Conservation (phyloP, 2,113 vertebrate genomes). For the Amphiprion ocellaris region DNA sequence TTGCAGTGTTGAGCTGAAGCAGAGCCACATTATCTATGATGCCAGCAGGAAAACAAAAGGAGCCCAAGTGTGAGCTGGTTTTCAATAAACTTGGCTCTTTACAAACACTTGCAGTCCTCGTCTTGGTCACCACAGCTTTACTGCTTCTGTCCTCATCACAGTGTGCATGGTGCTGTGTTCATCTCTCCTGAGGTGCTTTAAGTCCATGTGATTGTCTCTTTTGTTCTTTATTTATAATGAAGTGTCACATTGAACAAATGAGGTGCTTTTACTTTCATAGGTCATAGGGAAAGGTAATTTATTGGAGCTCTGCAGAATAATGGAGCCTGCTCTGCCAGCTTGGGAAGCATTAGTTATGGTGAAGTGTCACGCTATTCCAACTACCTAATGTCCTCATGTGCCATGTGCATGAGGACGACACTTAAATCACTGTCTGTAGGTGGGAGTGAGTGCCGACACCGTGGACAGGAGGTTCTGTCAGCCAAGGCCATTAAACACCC, state of each 20-base stretch:
- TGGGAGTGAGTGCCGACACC: background rate
- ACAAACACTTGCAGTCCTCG: slow-evolving; percentile 24
- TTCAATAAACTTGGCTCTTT: slow-evolving; percentile 61
- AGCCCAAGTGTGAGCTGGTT: slow-evolving; percentile 67
- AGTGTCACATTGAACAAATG: slow-evolving; percentile 69
- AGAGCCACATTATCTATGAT: slow-evolving; percentile 24
- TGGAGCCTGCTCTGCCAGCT: slow-evolving; percentile 63
- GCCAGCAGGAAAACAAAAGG: slow-evolving; percentile 43
- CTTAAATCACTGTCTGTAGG: slow-evolving; percentile 48
- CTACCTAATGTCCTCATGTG: slow-evolving; percentile 63
- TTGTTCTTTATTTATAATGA: slow-evolving; percentile 64
- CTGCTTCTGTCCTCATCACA: slow-evolving; percentile 14
- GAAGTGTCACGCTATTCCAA: slow-evolving; percentile 62
- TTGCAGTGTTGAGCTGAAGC: slow-evolving; percentile 27
- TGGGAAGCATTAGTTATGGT: slow-evolving; percentile 72
- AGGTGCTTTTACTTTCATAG: slow-evolving; percentile 61
- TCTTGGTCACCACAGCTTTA: slow-evolving; percentile 17
- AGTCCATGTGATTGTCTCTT: slow-evolving; percentile 43
- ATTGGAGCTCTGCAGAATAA: slow-evolving; percentile 66
- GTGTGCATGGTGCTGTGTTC: slow-evolving; percentile 16
- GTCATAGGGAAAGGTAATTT: slow-evolving; percentile 74
- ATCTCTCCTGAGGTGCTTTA: slow-evolving; percentile 2
- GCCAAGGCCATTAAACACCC: slow-evolving; percentile 39
- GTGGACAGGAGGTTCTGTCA: slow-evolving; percentile 13
- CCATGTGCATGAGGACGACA: slow-evolving; percentile 36